Base-by-base conservation (phyloP, 2,797 vertebrate genomes). In the Percopsis omiscomaycus region DNA sequence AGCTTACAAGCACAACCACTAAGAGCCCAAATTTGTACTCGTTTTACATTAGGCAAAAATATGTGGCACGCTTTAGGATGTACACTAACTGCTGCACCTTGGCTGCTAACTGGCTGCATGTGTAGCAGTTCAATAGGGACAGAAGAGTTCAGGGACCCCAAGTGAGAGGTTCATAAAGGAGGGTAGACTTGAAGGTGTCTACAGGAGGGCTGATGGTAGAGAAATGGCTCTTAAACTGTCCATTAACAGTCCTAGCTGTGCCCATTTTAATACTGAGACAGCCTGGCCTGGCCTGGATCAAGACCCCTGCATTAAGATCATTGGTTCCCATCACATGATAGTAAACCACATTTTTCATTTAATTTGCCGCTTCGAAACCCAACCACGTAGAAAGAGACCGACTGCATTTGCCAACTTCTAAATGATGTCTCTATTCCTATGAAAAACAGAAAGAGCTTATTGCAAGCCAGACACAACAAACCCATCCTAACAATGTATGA, bases 161-260 rank as follows among this genome's bases (percentile, higher is more conserved):
- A 68, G 60, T 73, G 44, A 30, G 59, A 71, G 78, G 53, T 63
- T 80, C 64, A 79, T 66, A 74, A 73, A 78, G 71, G 72, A 68
- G 63, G 64, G 44, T 50, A 27, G 59, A 55, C 52, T 52, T 63
- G 37, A 64, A 63, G 49, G 42, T 70, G 61, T 77, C 77, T 81
- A 62, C 59, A 57, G 12, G 54, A 60, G 29, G 49, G 58, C 59
- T 55, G 63, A 75, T 3, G 14, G 66, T 61, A 80, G 50, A 58
- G 32, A 5, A 51, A 72, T 61, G 55, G 67, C 75, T 71, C 81
- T 66, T 56, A 64, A 77, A 79, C 69, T 70, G 59, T 74, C 80
- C 71, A 88, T 86, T 87, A 84, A 83, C 74, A 84, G 80, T 84
- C 82, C 75, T 69, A 69, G 64, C 64, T 63, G 46, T 58, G 59